These are phyloP conservation scores for Glaucomys volans DNA, from an alignment of 2,113 vertebrate species.

Conservation along the genomic window DNA sequence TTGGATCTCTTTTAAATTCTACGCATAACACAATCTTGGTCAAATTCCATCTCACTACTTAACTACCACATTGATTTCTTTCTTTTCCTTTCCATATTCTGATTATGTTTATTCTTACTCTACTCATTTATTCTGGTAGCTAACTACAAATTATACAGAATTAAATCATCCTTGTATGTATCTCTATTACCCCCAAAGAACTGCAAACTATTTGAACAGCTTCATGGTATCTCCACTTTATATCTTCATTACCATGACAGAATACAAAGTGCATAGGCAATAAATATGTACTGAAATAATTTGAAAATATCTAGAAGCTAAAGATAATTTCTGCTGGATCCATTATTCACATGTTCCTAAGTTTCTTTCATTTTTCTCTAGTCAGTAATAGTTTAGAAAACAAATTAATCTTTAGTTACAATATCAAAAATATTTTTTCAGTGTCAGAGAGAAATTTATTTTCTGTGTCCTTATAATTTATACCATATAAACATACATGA, in stretches of 20 bases:
- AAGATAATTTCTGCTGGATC: background rate
- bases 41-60: background rate
- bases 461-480: constrained; percentile 14
- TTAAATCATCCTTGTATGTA: background rate
- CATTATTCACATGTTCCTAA: background rate
- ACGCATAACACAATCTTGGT: background rate
- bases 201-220: background rate
- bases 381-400: background rate
- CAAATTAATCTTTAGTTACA: constrained; percentile 21
- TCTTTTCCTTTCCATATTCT: background rate
- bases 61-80: background rate
- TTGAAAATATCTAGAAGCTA: background rate
- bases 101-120: background rate
- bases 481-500: background rate
- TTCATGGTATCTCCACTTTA: background rate
- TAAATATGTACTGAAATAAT: constrained; percentile 23
- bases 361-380: background rate
- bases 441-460: background rate
- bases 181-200: background rate
- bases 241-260: background rate
- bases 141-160: background rate
- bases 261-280: background rate
- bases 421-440: constrained; percentile 37
- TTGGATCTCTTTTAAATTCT: background rate
- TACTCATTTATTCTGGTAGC: background rate